These are phyloP conservation scores for Florisuga fusca DNA, from an alignment of 2,797 vertebrate genomes.

Conservation along the genomic window DNA sequence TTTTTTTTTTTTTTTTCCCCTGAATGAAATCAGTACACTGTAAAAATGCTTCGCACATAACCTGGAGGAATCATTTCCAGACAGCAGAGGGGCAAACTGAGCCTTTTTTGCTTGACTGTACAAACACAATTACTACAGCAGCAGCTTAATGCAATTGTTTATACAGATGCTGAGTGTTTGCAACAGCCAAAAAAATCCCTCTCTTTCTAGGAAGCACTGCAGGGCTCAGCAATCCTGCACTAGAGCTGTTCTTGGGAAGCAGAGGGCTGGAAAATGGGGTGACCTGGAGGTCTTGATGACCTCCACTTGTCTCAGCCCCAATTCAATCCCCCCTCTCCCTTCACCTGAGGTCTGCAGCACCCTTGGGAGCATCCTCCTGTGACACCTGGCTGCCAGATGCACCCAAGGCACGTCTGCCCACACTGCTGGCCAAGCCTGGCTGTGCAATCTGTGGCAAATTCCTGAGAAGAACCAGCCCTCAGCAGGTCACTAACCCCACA, in stretches of 20 bases:
- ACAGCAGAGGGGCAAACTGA: slow-evolving; percentile 51
- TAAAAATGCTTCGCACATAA: slow-evolving; percentile 30
- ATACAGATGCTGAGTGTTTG: slow-evolving; percentile 12
- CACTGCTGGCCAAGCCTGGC: neutral
- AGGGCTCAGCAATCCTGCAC: neutral
- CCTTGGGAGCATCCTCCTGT: neutral
- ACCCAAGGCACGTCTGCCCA: accelerated
- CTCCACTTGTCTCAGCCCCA: neutral
- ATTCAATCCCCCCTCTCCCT: neutral
- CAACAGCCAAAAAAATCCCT: neutral
- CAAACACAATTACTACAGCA: slow-evolving; percentile 66
- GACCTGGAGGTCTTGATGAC: neutral
- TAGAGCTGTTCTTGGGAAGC: neutral
- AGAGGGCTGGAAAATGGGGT: accelerated
- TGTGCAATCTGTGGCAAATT: neutral
- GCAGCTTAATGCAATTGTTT: slow-evolving; percentile 47
- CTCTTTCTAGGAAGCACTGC: neutral
- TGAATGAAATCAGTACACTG: slow-evolving; percentile 41
- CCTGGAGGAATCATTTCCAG: slow-evolving; percentile 68
- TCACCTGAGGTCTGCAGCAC: neutral
- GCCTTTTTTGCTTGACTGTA: slow-evolving; percentile 60
- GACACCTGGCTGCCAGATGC: neutral
- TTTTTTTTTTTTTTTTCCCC: neutral
- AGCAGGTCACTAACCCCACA: neutral
- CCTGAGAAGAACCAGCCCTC: neutral